Base-by-base conservation (phyloP, 2,888 invertebrate genomes). In the Xanthorhoe spadicearia region DNA sequence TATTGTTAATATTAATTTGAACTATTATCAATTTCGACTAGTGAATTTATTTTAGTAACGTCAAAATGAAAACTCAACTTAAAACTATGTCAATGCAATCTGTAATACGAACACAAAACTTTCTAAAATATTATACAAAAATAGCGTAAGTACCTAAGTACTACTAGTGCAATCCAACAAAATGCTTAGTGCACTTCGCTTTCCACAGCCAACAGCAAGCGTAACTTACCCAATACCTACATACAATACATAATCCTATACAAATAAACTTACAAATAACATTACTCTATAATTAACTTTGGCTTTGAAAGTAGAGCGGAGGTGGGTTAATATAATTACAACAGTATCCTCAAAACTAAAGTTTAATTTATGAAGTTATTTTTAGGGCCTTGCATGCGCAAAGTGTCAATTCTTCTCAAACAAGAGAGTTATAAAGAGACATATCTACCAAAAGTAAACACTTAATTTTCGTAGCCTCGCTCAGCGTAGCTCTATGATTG, bases 121-220 rank as follows among this genome's bases (percentile, higher is more conserved):
- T 28, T 49, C 17, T n/a, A 28, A 35, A 52, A 52, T 60, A 52
- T 23, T 17, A 43, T 10, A 28, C n/a, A 35, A 43, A 60, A 60
- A 35, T 61, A 54, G 43, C 10, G n/a, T 6, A 60, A 10, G 28
- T 50, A 15, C 23, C 23, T 23, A 23, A 23, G 23, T 23, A 23
- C 23, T 49, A 49, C 15, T 35, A 58, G 50, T 50, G 50, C 50
- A 55, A 56, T n/a, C n/a, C 55, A 56, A 38, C 28, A 3, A 43
- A 23, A 43, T 62, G 55, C 23, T 50, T 15, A 18, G 23, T 61
- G 28, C 35, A 54, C 18, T 7, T 43, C 32, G 32, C 51, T 4
- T 51, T 51, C 18, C 51, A 51, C 51, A 52, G 51, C 51, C 51
- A n/a, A 56, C 43, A 51, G 56, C 56, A 63, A 63, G 56, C 43